These are phyloP conservation scores for Chrysogorgia sp. DNA, from an alignment of 92 coral and sea anemone genomes.

Conservation along the genomic window DNA sequence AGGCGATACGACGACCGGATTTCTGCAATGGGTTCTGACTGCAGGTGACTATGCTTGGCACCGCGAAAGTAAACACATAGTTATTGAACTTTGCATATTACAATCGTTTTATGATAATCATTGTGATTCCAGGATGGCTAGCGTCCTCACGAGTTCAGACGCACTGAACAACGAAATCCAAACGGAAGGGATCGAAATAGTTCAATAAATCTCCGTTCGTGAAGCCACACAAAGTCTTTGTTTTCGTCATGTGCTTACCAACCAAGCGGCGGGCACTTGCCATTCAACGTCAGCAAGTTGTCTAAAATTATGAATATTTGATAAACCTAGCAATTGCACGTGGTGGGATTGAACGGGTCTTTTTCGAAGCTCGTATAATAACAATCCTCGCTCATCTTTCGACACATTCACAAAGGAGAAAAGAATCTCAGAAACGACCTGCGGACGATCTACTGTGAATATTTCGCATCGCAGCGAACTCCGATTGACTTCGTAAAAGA, in stretches of 20 bases:
- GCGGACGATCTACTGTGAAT: background rate
- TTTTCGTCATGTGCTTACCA: slow-evolving; percentile 44
- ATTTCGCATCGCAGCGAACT: slow-evolving; percentile 2
- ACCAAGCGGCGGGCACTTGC: slow-evolving; percentile 6
- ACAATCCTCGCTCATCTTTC: background rate
- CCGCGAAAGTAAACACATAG: slow-evolving; percentile 19
- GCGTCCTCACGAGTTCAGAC: background rate
- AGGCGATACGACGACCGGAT: background rate
- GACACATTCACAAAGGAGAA: background rate
- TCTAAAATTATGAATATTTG: slow-evolving; percentile 32
- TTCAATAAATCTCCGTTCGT: background rate
- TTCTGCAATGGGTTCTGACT: slow-evolving; percentile 1
- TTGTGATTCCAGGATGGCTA: slow-evolving; percentile 21
- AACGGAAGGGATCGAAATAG: background rate
- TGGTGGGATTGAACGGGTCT: background rate
- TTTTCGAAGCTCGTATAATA: no score
- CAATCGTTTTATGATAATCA: slow-evolving; percentile 5
- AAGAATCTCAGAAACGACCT: background rate
- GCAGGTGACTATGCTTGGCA: slow-evolving; percentile 24
- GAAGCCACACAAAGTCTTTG: background rate
- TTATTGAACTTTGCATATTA: slow-evolving; percentile 30
- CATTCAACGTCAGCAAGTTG: slow-evolving; percentile 31
- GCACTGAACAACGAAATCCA: no score
- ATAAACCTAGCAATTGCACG: background rate
- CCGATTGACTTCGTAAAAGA: slow-evolving; percentile 14